Base-by-base conservation (phyloP, 2,888 invertebrate genomes). In the Anarsia innoxiella region DNA sequence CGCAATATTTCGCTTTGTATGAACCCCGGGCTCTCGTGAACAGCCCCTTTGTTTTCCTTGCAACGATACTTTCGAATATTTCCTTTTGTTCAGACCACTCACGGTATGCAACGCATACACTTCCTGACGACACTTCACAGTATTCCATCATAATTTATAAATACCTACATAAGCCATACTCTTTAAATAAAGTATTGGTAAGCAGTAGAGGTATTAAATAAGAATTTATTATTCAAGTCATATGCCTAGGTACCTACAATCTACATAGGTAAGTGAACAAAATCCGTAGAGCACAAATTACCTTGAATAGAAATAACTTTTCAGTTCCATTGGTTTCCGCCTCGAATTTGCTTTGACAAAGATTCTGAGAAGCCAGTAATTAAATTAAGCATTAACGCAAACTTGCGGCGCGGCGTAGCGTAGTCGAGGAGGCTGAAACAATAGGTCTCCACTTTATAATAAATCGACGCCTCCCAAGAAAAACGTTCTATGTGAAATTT, bases 1-100 rank as follows among this genome's bases (percentile, higher is more conserved):
- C 65, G 70, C 74, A 74, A 77, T 79, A 78, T 75, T 75, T 71
- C 69, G 67, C 78, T 76, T 78, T 80, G 76, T 78, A 71, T 66
- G 68, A 74, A 66, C 73, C 75, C 69, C 56, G 63, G 57, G 66
- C 66, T 64, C 67, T 66, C 59, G 59, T 66, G 64, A 65, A 63
- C 67, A 68, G 54, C 63, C 71, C n/a, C 76, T 80, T 82, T 82
- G 80, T 83, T 80, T 73, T 68, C 68, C 63, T 44, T 69, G 60
- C 72, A 70, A 61, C 77, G 73, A 78, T 80, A 79, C 79, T 77
- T 78, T 75, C 61, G 67, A 76, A 76, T 76, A 74, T 73, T 74
- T 74, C 68, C 82, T 76, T 79, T 83, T 82, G 82, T 82, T 75
- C 51, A 55, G 70, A 72, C 66, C 68, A 71, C 68, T 77, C 73